Percentiles rank a stretch among this genome's conserved stretches.
phyloP scores from a whole-genome alignment of 2,888 invertebrate species.

The Leptinotarsa peninsularis region DNA sequence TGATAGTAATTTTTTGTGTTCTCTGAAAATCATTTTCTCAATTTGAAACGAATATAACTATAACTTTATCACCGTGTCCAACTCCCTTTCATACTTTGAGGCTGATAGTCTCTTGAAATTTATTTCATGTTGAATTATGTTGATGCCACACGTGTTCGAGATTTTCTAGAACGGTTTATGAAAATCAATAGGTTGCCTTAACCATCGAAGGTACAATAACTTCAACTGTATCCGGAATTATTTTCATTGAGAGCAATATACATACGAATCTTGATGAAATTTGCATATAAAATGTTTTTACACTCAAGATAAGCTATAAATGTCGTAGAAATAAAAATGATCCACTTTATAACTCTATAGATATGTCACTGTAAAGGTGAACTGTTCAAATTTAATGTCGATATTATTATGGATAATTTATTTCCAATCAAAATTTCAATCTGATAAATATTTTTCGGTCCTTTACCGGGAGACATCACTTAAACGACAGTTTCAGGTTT shows the following conservation, averaged over 20 bases:
- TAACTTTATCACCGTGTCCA: no score
- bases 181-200: not conserved
- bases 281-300: conserved; percentile 42
- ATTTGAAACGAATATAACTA: no score
- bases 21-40: no score
- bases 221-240: conserved; percentile 26
- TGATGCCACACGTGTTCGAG: no score
- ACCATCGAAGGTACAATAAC: conserved; percentile 35
- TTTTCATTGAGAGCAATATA: conserved; percentile 34
- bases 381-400: conserved; percentile 26
- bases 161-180: no score
- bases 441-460: not conserved
- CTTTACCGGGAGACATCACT: no score
- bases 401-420: not conserved
- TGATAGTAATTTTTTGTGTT: no score
- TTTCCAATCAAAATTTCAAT: not conserved
- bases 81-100: no score
- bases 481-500: no score
- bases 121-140: no score
- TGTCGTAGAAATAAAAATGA: conserved; percentile 40
- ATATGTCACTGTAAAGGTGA: conserved; percentile 35
- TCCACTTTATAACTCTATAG: conserved; percentile 41
- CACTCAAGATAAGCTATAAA: conserved; percentile 41
- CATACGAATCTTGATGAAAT: conserved; percentile 35
- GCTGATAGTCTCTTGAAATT: no score